Percentiles rank a stretch among this genome's conserved stretches.
phyloP scores from a whole-genome alignment of 1,140 invertebrate species.

The Melanaphis sacchari region DNA sequence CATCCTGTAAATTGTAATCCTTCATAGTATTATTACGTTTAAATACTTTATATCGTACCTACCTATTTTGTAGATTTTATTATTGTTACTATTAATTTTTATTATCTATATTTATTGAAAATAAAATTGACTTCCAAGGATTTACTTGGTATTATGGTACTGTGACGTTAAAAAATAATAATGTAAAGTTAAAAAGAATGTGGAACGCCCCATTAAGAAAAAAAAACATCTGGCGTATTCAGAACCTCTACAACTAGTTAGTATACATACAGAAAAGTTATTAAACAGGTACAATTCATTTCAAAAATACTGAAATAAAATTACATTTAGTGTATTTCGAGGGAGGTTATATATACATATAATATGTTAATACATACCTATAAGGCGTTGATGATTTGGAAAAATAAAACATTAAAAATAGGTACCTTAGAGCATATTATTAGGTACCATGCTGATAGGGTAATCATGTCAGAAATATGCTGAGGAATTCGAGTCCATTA shows the following conservation, averaged over 20 bases:
- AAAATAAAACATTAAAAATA: not conserved
- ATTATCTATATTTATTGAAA: slow-evolving; percentile 42
- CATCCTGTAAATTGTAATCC: slow-evolving; percentile 45
- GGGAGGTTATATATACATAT: not conserved
- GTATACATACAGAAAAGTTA: not conserved
- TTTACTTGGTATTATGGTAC: not conserved
- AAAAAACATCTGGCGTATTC: slow-evolving; percentile 8
- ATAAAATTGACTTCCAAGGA: not conserved
- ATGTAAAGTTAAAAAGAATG: not conserved
- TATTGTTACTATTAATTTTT: slow-evolving; percentile 53
- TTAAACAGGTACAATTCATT: slow-evolving; percentile 34
- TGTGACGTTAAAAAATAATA: not conserved
- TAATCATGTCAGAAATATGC: slow-evolving; percentile 38
- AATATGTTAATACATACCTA: slow-evolving; percentile 1
- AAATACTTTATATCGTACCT: slow-evolving; percentile 1
- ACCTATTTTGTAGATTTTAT: slow-evolving; percentile 47
- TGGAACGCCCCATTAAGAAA: slow-evolving; percentile 27
- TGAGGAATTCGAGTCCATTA: slow-evolving; percentile 42
- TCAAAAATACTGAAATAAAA: slow-evolving; percentile 25
- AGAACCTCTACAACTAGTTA: not conserved
- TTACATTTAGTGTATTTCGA: not conserved
- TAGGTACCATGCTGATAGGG: not conserved
- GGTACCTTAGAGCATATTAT: not conserved
- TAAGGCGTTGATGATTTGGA: slow-evolving; percentile 39
- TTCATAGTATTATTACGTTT: slow-evolving; percentile 55